Evolutionary conservation across 2,113 vertebrate species (phyloP), one percentile per base, ranked within the genome.

Genomic region (Lonchura striata): DNA sequence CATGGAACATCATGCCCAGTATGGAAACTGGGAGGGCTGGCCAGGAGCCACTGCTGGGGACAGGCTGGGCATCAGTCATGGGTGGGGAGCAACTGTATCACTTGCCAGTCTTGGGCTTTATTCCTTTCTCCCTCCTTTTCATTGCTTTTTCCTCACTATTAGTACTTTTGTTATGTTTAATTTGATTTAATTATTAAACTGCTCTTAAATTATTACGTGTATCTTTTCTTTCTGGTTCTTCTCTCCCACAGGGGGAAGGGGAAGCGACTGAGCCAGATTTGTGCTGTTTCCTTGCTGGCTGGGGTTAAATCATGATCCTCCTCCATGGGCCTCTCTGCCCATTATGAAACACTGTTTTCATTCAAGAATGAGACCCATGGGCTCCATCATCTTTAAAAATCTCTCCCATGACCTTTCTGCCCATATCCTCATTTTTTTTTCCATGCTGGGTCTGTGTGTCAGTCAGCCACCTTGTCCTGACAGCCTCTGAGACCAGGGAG

Each of bases 41-140:
- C 30, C 2, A 0, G 46, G n/a, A 76, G 39, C 63, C 46, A 69
- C 46, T 68, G 60, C 69, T 53, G 53, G 53, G 25, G 39, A 20
- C 0, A 0, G 23, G 39, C 83, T 86, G 64, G 33, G 39, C 63
- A 77, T 27, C 0, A 0, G 9, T 23, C 28, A 19, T 3, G 16
- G 23, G 6, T 30, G 10, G n/a, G 63, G 54, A 69, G 17, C 33
- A 52, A 33, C 53, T 19, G n/a, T 41, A 19, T 15, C 24, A 6
- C 30, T 76, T 31, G 24, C 17, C 28, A 75, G 13, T 13, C 46
- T 28, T 15, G 53, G 53, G 30, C 20, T 68, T 75, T 41, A 10
- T 46, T 53, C 16, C 44, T 52, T 33, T 21, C 28, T 60, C 65
- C 39, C 39, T 78, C 46, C 25, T 31, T 41, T 47, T 31, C 30